Base-by-base conservation (phyloP, 1,140 invertebrate species). In the Dufourea novaeangliae region DNA sequence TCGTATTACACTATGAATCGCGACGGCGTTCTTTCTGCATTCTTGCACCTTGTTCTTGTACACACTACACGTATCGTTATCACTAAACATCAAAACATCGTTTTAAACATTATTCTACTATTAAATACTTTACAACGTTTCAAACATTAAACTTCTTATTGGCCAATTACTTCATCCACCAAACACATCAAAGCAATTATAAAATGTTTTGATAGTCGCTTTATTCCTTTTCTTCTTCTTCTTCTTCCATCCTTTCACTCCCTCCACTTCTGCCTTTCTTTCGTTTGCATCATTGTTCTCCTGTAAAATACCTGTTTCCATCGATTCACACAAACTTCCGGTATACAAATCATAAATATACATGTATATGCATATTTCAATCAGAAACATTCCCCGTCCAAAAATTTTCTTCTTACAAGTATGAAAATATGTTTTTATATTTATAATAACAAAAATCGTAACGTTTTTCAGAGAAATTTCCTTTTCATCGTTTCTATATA, bases 1-100 rank as follows among this genome's bases (percentile, higher is more conserved):
- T 25, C 73, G 73, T 76, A n/a, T 76, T 69, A 69, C 39, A 25
- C 54, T 54, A 25, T 29, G n/a, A 34, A 69, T 69, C 54, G 39
- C 57, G 52, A 69, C 73, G 73, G 73, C 73, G 73, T 76, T 69
- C 73, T 69, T 75, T 54, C 73, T 59, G 29, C 66, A 41, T 34
- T 69, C 22, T 34, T 75, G 52, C 29, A 68, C 64, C 54, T 75
- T n/a, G 59, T 75, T 75, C 72, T 67, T 63, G 29, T 54, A 37
- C 66, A 29, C 46, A 25, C 46, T 56, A 10, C 67, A 73, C 39
- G 6, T 75, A 73, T 54, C 52, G 52, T 34, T 73, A 17, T 29
- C 59, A 63, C 44, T 17, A 39, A 52, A 63, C 32, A 10, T 17
- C 20, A 5, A 39, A 54, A 41, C 32, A n/a, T 0, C 17, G 39